phyloP scores from a whole-genome alignment of 1,140 invertebrate genomes.

The Bombus haemorrhoidalis region DNA sequence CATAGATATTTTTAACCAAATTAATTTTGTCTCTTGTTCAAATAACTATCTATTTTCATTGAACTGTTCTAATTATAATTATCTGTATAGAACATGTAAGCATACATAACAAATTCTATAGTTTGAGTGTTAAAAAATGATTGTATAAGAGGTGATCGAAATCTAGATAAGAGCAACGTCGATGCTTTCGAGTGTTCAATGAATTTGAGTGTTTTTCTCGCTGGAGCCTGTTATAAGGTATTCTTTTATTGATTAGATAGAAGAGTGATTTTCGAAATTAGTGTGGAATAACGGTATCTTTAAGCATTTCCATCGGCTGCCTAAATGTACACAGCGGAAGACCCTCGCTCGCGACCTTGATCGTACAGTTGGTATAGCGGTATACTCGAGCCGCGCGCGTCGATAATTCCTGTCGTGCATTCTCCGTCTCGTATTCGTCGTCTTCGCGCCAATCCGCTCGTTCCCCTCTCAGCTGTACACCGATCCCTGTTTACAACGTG shows the following conservation, averaged over 20 bases:
- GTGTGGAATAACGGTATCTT: background rate
- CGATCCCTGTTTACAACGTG: constrained; percentile 42
- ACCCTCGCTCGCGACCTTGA: constrained; percentile 62
- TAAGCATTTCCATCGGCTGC: constrained; percentile 29
- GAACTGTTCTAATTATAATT: background rate
- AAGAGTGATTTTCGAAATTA: background rate
- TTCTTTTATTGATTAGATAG: background rate
- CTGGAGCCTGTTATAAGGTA: no score
- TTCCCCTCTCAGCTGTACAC: constrained; percentile 41
- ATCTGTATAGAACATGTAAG: background rate
- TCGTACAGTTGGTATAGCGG: constrained; percentile 58
- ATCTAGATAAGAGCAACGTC: background rate
- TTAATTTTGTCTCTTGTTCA: background rate
- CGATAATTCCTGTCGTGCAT: constrained; percentile 66
- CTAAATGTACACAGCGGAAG: constrained; percentile 42
- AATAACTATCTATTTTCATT: background rate
- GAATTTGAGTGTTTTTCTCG: background rate
- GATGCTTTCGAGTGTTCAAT: background rate
- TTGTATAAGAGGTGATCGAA: background rate
- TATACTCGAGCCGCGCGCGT: constrained; percentile 62
- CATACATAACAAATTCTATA: background rate
- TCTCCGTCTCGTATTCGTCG: constrained; percentile 54
- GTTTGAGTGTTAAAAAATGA: background rate
- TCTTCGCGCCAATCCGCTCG: constrained; percentile 42
- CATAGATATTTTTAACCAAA: background rate